Percentiles rank a stretch among this genome's conserved stretches.
These are phyloP conservation scores for Oenanthe melanoleuca DNA, from an alignment of 2,113 vertebrate species.

Conservation along the genomic window DNA sequence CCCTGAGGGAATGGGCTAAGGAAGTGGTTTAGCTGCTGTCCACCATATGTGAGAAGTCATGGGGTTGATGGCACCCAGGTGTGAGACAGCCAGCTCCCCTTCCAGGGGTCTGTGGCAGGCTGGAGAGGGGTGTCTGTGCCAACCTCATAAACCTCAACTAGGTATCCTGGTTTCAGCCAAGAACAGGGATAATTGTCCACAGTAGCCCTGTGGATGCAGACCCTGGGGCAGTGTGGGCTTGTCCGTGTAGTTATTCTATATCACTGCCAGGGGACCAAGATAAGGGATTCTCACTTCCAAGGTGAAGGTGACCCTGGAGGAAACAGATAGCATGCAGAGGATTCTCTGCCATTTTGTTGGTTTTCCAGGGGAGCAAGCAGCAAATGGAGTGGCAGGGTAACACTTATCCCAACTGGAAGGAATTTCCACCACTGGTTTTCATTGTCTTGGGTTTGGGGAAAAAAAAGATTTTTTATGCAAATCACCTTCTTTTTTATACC, in stretches of 20 bases:
- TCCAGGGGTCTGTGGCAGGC: background rate
- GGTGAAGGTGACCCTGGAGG: background rate
- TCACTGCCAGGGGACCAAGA: rapidly evolving
- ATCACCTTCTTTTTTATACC: background rate
- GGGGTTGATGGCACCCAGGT: background rate
- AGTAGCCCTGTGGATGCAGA: rapidly evolving
- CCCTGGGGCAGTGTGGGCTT: rapidly evolving
- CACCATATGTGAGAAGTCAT: rapidly evolving
- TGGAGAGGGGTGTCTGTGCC: background rate
- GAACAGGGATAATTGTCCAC: background rate
- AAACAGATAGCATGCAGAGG: background rate
- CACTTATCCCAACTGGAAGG: background rate
- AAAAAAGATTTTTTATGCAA: background rate
- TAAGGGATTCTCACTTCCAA: background rate
- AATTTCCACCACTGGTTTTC: background rate
- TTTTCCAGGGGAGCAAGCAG: background rate
- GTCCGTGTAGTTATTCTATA: background rate
- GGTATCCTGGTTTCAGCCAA: background rate
- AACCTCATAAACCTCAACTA: background rate
- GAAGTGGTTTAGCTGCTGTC: background rate
- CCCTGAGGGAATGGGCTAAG: background rate
- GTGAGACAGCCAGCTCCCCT: background rate
- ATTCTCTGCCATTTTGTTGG: background rate
- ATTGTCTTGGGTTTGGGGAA: background rate
- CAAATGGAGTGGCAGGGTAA: background rate